Evolutionary conservation across 2,797 vertebrate species (phyloP), one percentile per base, ranked within the genome.

Genomic region (Chlorospingus semifuscus): DNA sequence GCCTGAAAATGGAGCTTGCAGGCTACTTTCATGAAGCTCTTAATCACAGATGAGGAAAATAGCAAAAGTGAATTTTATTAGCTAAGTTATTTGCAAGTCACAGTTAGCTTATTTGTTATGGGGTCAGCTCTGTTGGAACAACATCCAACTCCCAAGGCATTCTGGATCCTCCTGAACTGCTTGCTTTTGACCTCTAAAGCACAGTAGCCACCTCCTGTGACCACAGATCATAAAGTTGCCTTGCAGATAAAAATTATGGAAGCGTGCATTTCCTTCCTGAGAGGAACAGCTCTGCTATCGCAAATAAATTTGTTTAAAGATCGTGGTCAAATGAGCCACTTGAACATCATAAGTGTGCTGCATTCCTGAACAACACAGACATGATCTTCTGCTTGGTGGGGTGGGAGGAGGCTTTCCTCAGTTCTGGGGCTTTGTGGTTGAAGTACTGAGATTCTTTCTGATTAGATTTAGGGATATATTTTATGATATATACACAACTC

Each of bases 211-310:
- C 85, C 87, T 89, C 32, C 82, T 85, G 61, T 92, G 83, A 94
- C 90, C 91, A 15, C 91, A 94, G 80, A 93, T 77, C 85, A 81
- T 95, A 89, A 96, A 94, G 60, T 83, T 95, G 96, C 93, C 63
- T 96, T 86, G 59, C 66, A 88, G 94, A 96, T 92, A 96, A 94
- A 91, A 96, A 86, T 92, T 93, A 92, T 92, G 72, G 79, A 91
- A 56, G 55, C 30, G 10, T 68, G 89, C 22, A 15, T 76, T 92
- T 93, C 76, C 87, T 93, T 94, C 77, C 89, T 76, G 59, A 96
- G 74, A 88, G 32, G 74, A 95, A 91, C 92, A 96, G 94, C 94
- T 95, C 91, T 49, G 63, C 83, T 76, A 83, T 91, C 5, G 0
- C 92, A 96, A 96, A 94, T 77, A 86, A 34, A 91, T 92, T 95